Evolutionary conservation across 2,888 invertebrate species (phyloP).

Genomic region (Nomada fabriciana): DNA sequence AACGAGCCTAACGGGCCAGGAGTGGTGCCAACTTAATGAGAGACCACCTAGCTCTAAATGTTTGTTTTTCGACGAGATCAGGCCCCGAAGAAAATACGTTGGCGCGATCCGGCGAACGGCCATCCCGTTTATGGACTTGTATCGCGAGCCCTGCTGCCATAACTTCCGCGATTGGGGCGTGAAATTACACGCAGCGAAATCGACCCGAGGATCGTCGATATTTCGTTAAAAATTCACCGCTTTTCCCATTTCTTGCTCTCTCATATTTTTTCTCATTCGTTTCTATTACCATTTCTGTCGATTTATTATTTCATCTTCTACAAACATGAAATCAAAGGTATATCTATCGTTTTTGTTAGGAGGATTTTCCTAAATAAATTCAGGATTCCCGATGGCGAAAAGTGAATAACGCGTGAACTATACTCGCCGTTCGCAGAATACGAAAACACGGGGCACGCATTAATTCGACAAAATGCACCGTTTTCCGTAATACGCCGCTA

Average conservation of each 20-base stretch:
- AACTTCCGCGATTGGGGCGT: slow-evolving; percentile 75
- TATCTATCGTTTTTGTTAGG: too few relatives aligned
- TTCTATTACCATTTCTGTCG: not conserved
- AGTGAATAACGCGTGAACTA: slow-evolving; percentile 7
- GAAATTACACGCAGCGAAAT: slow-evolving; percentile 74
- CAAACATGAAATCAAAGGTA: too few relatives aligned
- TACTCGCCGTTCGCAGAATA: slow-evolving; percentile 9
- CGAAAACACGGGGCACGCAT: slow-evolving; percentile 21
- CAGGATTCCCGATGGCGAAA: not conserved
- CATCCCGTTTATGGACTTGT: slow-evolving; percentile 69
- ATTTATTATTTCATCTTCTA: too few relatives aligned
- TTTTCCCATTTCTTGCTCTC: not conserved
- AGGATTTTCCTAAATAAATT: not conserved
- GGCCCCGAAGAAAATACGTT: slow-evolving; percentile 65
- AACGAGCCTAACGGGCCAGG: slow-evolving; percentile 71
- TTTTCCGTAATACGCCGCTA: slow-evolving; percentile 55
- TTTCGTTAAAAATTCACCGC: slow-evolving; percentile 53
- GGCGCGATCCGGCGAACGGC: slow-evolving; percentile 39
- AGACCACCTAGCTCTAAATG: slow-evolving; percentile 76
- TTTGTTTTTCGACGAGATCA: slow-evolving; percentile 73
- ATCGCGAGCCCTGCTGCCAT: slow-evolving; percentile 66
- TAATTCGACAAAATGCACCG: slow-evolving; percentile 42
- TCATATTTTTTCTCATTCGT: too few relatives aligned
- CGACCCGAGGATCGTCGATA: slow-evolving; percentile 54
- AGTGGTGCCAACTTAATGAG: slow-evolving; percentile 80